phyloP scores from a whole-genome alignment of 2,113 vertebrate genomes.

The Etheostoma spectabile region DNA sequence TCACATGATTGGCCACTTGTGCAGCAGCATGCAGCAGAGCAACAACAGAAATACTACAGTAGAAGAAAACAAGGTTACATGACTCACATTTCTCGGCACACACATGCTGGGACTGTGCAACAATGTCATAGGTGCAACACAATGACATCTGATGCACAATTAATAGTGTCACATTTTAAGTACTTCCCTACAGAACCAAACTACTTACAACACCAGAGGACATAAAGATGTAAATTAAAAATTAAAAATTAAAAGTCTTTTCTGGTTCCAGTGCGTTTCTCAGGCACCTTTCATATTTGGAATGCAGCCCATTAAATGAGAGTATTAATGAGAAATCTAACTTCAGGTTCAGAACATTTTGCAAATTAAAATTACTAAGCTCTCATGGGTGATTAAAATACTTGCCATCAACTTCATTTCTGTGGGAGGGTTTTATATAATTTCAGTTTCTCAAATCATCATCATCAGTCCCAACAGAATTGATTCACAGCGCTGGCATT shows the following conservation, averaged over 20 bases:
- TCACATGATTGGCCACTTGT: slow-evolving; percentile 73
- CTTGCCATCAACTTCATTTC: slow-evolving; percentile 1
- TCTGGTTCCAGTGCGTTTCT: slow-evolving; percentile 9
- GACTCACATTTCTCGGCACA: slow-evolving; percentile 20
- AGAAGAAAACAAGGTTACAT: slow-evolving; percentile 25
- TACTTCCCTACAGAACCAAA: background rate
- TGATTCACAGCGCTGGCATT: background rate
- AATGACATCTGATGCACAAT: background rate
- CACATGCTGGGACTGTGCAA: slow-evolving; percentile 10
- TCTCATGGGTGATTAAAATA: slow-evolving; percentile 37
- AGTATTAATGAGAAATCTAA: slow-evolving; percentile 17
- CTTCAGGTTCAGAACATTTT: slow-evolving; percentile 47
- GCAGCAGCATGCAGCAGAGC: slow-evolving; percentile 19
- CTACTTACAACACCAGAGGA: background rate
- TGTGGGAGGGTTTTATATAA: slow-evolving; percentile 9
- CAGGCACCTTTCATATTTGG: slow-evolving; percentile 32
- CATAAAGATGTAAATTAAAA: slow-evolving; percentile 22
- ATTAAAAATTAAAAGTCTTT: slow-evolving; percentile 32
- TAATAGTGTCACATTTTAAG: background rate
- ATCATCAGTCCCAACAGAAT: background rate
- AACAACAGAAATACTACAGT: slow-evolving; percentile 24
- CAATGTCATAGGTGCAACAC: background rate
- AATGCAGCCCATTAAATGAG: slow-evolving; percentile 26
- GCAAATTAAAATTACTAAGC: slow-evolving; percentile 37
- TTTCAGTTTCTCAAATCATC: slow-evolving; percentile 2